A percentile compares a stretch with the other conserved stretches of the same genome.
Evolutionary conservation across 2,797 vertebrate genomes (phyloP).

Genomic region (Apodemus agrarius): DNA sequence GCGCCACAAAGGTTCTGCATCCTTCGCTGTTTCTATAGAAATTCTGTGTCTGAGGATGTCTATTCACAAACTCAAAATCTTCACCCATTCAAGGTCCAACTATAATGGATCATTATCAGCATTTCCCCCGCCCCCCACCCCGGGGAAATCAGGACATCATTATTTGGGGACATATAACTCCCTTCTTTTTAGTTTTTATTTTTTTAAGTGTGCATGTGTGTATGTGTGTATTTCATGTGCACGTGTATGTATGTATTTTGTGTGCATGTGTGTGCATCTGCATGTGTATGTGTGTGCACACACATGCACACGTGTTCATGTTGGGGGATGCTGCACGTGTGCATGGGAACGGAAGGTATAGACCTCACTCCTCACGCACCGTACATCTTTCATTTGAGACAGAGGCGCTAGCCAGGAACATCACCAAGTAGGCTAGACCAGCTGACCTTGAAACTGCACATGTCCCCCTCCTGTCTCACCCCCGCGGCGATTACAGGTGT

Average conservation of each 20-base stretch:
- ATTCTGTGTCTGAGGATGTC: constrained; percentile 82
- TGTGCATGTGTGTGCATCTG: not conserved
- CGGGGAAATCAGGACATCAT: constrained; percentile 83
- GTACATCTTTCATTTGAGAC: not conserved
- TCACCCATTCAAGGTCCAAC: constrained; percentile 81
- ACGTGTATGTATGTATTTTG: not conserved
- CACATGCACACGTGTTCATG: not conserved
- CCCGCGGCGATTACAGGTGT: not conserved
- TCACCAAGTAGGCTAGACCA: not conserved
- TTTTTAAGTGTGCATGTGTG: too few species aligned
- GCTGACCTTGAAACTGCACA: not conserved
- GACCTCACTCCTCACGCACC: not conserved
- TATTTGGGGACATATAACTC: constrained; percentile 86
- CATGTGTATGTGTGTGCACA: not conserved
- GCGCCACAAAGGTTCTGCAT: constrained; percentile 12
- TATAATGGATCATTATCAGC: constrained; percentile 86
- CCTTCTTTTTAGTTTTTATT: constrained; percentile 61
- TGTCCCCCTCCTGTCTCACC: not conserved
- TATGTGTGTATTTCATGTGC: not conserved
- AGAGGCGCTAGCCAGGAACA: not conserved
- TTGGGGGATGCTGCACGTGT: not conserved
- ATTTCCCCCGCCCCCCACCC: too few species aligned
- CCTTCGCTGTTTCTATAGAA: constrained; percentile 13
- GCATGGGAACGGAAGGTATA: not conserved
- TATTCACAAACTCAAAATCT: constrained; percentile 81